Evolutionary conservation across 2,113 vertebrate genomes (phyloP), one percentile per base, ranked within the genome.

Genomic region (Sinocyclocheilus anophthalmus): DNA sequence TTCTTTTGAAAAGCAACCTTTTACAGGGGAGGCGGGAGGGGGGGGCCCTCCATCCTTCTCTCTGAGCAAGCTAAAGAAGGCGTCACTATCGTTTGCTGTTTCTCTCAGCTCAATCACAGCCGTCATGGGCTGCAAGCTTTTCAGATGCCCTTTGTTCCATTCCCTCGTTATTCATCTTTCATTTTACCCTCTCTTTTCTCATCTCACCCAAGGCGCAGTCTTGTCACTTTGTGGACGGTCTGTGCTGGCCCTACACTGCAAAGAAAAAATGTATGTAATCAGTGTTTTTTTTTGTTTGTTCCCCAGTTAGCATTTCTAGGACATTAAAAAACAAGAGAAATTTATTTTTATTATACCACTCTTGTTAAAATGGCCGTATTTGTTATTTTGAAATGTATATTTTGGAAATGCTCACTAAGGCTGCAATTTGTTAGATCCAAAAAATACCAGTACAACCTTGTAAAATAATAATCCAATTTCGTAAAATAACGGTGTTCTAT

Each of bases 21-120:
- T n/a, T n/a, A n/a, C n/a, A n/a, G n/a, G n/a, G n/a, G n/a, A n/a
- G n/a, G n/a, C n/a, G n/a, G n/a, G n/a, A n/a, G n/a, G n/a, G n/a
- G n/a, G n/a, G n/a, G n/a, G 37, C 37, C 70, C 37, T n/a, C 70
- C 22, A 42, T 73, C 70, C 70, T n/a, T 73, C 70, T 73, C 70
- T 73, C 70, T 73, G 37, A 73, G n/a, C 70, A 73, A 73, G 70
- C 77, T 61, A 79, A 79, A 61, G 16, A 61, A 33, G 18, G 53
- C 12, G 18, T 79, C 30, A 42, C 77, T 61, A 59, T 79, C 77
- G 20, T 77, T 6, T 61, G 26, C 77, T 61, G 77, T 59, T 79
- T 33, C 33, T 79, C 33, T 61, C 20, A 9, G 77, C 55, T 79
- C 76, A 59, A 59, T 79, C 76, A 78, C 76, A 30, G 24, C 45